Conservation (phyloP, 2,888 invertebrate genomes). For the Heliconius aoede region DNA sequence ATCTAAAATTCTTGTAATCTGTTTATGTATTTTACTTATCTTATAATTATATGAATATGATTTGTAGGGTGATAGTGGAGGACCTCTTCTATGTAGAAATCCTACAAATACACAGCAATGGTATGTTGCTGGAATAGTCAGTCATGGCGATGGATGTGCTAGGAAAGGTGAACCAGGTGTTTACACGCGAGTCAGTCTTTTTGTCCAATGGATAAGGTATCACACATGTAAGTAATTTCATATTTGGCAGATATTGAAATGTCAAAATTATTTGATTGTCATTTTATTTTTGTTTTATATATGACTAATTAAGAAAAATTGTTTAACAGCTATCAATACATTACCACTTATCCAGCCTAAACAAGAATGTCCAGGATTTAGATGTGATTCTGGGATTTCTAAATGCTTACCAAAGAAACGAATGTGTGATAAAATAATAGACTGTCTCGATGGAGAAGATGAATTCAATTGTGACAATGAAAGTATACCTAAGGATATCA, state of each 20-base stretch:
- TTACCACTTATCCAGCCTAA: constrained; percentile 81
- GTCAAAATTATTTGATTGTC: not conserved
- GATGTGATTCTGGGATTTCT: constrained; percentile 86
- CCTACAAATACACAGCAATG: constrained; percentile 86
- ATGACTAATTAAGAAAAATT: not conserved
- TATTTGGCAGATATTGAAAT: not conserved
- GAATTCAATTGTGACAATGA: constrained; percentile 86
- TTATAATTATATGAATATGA: not conserved
- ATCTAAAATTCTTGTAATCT: too few relatives aligned
- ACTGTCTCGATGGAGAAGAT: constrained; percentile 92
- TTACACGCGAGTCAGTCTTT: constrained; percentile 90
- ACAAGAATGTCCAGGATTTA: constrained; percentile 88
- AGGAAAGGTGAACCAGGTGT: constrained; percentile 91
- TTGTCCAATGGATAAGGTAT: constrained; percentile 88
- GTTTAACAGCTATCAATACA: constrained; percentile 71
- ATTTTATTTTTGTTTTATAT: not conserved
- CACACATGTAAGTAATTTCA: constrained; percentile 81
- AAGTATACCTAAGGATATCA: constrained; percentile 45
- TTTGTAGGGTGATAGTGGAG: constrained; percentile 90
- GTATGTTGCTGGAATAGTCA: constrained; percentile 93
- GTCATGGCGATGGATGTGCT: constrained; percentile 94
- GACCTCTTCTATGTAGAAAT: constrained; percentile 91
- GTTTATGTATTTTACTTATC: not conserved
- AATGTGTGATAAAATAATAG: constrained; percentile 88
- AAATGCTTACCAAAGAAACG: constrained; percentile 87